Base-by-base conservation (phyloP, 2,888 invertebrate genomes). In the Teinopalpus imperialis region DNA sequence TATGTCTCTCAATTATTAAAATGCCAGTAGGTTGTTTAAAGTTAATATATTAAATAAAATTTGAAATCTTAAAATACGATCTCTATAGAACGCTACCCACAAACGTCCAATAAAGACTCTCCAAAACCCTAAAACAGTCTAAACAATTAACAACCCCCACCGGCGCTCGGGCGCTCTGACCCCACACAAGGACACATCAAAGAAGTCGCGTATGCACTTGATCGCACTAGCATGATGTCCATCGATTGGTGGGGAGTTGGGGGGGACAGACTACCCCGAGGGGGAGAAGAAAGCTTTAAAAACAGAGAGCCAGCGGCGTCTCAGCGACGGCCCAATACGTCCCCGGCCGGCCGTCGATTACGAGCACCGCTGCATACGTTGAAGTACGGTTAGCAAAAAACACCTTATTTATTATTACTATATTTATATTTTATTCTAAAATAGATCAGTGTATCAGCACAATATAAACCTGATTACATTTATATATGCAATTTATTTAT, bases 261-360 rank as follows among this genome's bases (percentile, higher is more conserved):
- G 49, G 54, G 40, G 56, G 45, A 16, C 16, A 16, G 45, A 16
- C 16, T 3, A 43, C 62, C 49, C 70, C 53, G 30, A 24, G 46
- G 62, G 59, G 49, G 54, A 54, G 68, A 66, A 66, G 66, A 69
- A 69, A 66, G 66, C 62, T 69, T 68, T 70, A 67, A 70, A 70
- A 70, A 69, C 58, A 62, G 58, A 56, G 75, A 74, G 74, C 67
- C 67, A 62, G 66, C 70, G 77, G 71, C 82, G 83, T 85, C 85
- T 85, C 86, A 69, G 69, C 83, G 82, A 80, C 81, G 82, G 78
- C 69, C 82, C 81, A 80, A 82, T 85, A 81, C 83, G 85, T 86
- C 85, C 86, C 85, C 77, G 74, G 73, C 74, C 78, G 81, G 75
- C 80, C 83, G 81, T 77, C 85, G 83, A 82, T 86, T 86, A 82